Evolutionary conservation across 1,140 invertebrate species (phyloP).

Genomic region (Tetraneura akinire): DNA sequence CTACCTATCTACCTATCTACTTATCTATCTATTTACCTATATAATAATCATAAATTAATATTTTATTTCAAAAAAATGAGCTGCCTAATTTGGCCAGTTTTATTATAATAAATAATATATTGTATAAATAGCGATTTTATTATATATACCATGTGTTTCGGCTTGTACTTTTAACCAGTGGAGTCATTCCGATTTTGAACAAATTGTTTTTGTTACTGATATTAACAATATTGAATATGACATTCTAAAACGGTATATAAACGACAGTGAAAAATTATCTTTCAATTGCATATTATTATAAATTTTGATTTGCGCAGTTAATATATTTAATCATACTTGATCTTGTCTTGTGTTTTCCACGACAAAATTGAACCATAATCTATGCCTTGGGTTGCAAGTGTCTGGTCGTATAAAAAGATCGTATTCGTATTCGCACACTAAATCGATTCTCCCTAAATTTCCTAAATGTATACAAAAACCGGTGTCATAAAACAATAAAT

Average conservation of each 20-base stretch:
- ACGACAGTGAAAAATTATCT: background rate
- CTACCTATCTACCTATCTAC: too few species aligned
- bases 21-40: too few species aligned
- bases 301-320: too few species aligned
- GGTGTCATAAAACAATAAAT: too few species aligned
- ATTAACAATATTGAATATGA: conserved; percentile 97
- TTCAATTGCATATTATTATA: too few species aligned
- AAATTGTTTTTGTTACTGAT: conserved; percentile 89
- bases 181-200: conserved; percentile 88
- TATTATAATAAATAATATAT: too few species aligned
- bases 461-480: conserved; percentile 69
- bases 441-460: conserved; percentile 92
- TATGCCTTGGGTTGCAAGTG: conserved; percentile 87
- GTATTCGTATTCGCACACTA: conserved; percentile 92
- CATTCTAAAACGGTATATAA: conserved; percentile 68
- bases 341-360: conserved; percentile 93
- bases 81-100: too few species aligned
- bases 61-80: too few species aligned
- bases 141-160: conserved; percentile 90
- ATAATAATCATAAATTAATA: too few species aligned
- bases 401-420: conserved; percentile 95
- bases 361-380: conserved; percentile 98
- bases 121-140: too few species aligned
- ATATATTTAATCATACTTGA: conserved; percentile 65
- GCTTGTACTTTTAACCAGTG: conserved; percentile 87